Percentiles rank a stretch among this genome's conserved stretches.
Evolutionary conservation across 2,113 vertebrate genomes (phyloP).

Genomic region (Typhlomys cinereus): DNA sequence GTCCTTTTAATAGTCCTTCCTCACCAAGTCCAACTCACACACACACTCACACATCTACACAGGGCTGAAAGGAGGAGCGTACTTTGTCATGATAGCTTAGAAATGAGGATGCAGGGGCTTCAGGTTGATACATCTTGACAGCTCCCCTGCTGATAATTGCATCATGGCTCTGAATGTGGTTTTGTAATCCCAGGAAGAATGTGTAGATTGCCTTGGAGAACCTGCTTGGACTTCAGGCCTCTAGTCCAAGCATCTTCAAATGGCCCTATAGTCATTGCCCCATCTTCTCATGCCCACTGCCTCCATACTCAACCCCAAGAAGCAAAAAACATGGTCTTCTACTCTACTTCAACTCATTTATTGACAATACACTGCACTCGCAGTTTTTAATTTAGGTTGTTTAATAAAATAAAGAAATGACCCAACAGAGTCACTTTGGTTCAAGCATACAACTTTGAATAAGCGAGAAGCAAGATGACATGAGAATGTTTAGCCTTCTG

Average conservation of each 20-base stretch:
- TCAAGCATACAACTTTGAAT: neutral
- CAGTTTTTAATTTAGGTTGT: neutral
- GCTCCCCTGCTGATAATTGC: no score
- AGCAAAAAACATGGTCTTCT: neutral
- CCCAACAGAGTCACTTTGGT: neutral
- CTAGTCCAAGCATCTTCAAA: neutral
- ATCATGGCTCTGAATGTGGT: neutral
- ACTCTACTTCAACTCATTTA: constrained; percentile 15
- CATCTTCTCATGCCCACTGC: neutral
- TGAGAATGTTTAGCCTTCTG: neutral
- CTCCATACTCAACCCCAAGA: neutral
- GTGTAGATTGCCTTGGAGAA: neutral
- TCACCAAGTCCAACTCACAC: no score
- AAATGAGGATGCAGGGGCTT: no score
- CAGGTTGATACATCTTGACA: no score
- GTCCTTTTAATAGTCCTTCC: no score
- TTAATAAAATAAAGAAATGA: neutral
- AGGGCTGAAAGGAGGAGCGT: no score
- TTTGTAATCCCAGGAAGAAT: neutral
- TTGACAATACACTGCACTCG: neutral
- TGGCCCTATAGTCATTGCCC: neutral
- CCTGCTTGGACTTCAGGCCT: no score
- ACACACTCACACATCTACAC: no score
- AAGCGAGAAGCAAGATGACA: neutral
- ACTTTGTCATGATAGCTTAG: no score